phyloP scores from a whole-genome alignment of 1,140 invertebrate species.

The Pararge aegeria region DNA sequence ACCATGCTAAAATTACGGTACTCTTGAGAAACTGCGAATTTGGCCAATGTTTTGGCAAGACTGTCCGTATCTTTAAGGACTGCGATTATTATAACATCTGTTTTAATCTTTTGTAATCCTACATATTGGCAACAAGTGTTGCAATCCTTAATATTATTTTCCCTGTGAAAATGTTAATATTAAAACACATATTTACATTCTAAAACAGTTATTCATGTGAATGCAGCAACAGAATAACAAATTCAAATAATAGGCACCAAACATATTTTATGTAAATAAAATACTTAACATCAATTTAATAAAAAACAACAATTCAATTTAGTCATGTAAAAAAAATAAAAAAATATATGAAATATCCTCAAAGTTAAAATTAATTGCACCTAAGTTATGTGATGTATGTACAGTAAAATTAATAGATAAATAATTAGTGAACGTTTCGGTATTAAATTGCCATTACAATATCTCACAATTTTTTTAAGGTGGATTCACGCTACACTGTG shows the following conservation, averaged over 20 bases:
- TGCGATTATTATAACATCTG: no score
- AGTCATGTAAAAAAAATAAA: constrained; percentile 1
- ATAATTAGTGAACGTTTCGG: no score
- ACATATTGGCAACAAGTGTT: no score
- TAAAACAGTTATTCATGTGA: neutral
- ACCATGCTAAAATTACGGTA: no score
- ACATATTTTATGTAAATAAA: neutral
- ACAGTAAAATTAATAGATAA: neutral
- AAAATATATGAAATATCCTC: neutral
- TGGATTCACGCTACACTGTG: no score
- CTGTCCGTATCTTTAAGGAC: no score
- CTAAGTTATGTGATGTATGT: neutral
- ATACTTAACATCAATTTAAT: neutral
- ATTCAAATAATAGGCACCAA: constrained; percentile 43
- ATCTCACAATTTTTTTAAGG: no score
- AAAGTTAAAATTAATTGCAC: neutral
- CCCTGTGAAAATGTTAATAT: neutral
- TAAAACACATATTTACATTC: no score
- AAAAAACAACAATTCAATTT: constrained; percentile 4
- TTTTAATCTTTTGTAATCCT: no score
- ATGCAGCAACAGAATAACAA: constrained; percentile 21
- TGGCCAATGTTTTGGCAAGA: no score
- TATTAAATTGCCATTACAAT: no score
- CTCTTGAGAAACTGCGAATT: no score
- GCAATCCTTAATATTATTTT: neutral